Evolutionary conservation across 2,797 vertebrate species (phyloP), one percentile per base, ranked within the genome.

Genomic region (Melanotaenia boesemani): DNA sequence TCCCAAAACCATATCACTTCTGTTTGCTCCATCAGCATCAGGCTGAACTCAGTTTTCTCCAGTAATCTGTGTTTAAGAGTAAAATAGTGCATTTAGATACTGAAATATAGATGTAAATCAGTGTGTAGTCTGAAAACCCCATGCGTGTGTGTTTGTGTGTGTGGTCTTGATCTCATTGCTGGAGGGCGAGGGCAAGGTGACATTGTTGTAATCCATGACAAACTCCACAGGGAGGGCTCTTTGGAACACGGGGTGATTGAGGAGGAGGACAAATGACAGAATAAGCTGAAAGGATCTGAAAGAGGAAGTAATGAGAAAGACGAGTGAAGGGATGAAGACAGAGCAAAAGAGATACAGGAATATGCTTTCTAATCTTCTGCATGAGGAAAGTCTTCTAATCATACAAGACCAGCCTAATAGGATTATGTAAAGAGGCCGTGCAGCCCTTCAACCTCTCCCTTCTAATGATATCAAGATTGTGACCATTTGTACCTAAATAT

Each of bases 171-270:
- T 64, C 71, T 54, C n/a, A 9, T 39, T 44, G 18, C 69, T 37
- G 64, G 1, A 70, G 73, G 36, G 69, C 8, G 0, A 54, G 54
- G 57, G 5, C 70, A 74, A 80, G 70, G 88, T 88, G 86, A 89
- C 86, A 77, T 85, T 84, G 44, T 2, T 2, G 1, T 81, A 88
- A 83, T 88, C 80, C 65, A 15, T n/a, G 2, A n/a, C 44, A 74
- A 74, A 37, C 12, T 37, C 72, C 2, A 39, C 41, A 8, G 11
- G 60, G 24, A 20, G 24, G 56, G 41, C 41, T 16, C 41, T 44
- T 18, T 44, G 41, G 15, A 16, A 44, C 41, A 44, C 6, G 16
- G 41, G 41, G 5, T 44, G 41, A 18, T 44, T 44, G 41, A 44
- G 41, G 41, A 13, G 13, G 13, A 44, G 41, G 41, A 44, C 18